Evolutionary conservation across 2,113 vertebrate species (phyloP), one percentile per base, ranked within the genome.

Genomic region (Vulpes vulpes): DNA sequence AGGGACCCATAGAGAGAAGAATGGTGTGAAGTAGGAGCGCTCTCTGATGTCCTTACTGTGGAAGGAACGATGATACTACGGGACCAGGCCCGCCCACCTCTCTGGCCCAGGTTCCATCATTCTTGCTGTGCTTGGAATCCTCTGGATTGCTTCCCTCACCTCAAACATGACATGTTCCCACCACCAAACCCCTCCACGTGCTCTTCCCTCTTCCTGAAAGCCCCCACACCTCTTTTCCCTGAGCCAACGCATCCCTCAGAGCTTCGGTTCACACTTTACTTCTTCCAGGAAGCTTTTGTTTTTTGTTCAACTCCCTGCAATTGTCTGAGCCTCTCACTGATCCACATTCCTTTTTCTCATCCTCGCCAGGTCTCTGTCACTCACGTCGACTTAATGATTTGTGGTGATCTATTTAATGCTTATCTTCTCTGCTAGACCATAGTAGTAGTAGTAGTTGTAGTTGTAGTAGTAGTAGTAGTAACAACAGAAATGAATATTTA

Each of bases 401-500:
- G 27, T 35, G 55, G 12, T 88, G 59, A 74, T 3, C 53, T 85
- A 60, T 76, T 73, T 64, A 79, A 76, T 76, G 53, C 43, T 64
- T 64, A 2, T 49, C 25, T 91, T 55, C 78, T 91, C 78, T 91
- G 60, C 35, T 79, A 74, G 55, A 32, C 17, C 82, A 16, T n/a
- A 73, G n/a, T 81, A 7, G 16, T 69, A 22, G 20, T 43, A 22
- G 20, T 43, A 7, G 16, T 69, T 17, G 20, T 43, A 64, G n/a
- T 81, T 4, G 16, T 69, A 22, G 32, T 43, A 38, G 23, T 20
- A 14, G n/a, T 67, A 35, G 19, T 60, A 38, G 62, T 55, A 32
- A 60, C 25, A 49, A 76, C 32, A 82, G 60, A 91, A 92, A 69
- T 62, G 51, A 74, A 60, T 71, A 59, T 79, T 69, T 87, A 49